Evolutionary conservation across 2,113 vertebrate genomes (phyloP).

Genomic region (Pimephales promelas): DNA sequence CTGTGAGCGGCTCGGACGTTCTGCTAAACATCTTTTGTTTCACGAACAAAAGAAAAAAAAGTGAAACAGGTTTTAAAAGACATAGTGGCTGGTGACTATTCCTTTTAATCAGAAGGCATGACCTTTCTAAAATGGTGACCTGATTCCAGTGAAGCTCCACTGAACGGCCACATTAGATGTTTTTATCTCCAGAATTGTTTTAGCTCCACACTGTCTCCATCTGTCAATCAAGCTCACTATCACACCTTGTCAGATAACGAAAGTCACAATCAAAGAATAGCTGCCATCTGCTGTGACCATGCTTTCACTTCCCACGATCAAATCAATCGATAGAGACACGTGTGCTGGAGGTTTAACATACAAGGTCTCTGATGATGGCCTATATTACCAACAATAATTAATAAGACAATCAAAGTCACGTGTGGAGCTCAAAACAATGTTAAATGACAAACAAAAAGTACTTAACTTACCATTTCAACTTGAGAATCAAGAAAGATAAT

Average conservation of each 20-base stretch:
- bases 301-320: slow-evolving; percentile 25
- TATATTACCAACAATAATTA: slow-evolving; percentile 83
- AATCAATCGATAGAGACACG: slow-evolving; percentile 57
- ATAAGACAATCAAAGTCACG: slow-evolving; percentile 98
- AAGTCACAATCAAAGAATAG: slow-evolving; percentile 45
- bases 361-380: slow-evolving; percentile 67
- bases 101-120: not conserved
- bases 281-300: slow-evolving; percentile 48
- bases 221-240: slow-evolving; percentile 64
- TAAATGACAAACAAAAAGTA: slow-evolving; percentile 70
- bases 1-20: not conserved
- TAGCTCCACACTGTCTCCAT: slow-evolving; percentile 83
- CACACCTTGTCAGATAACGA: slow-evolving; percentile 53
- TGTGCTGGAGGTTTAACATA: slow-evolving; percentile 50
- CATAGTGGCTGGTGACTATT: not conserved
- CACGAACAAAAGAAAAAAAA: not conserved
- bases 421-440: slow-evolving; percentile 98
- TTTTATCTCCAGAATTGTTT: slow-evolving; percentile 87
- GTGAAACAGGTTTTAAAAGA: not conserved
- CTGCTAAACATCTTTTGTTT: not conserved
- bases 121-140: not conserved
- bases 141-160: slow-evolving; percentile 72
- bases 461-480: slow-evolving; percentile 94
- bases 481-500: slow-evolving; percentile 99
- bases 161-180: slow-evolving; percentile 65